phyloP scores from a whole-genome alignment of 2,113 vertebrate genomes.

The Nothocercus julius region DNA sequence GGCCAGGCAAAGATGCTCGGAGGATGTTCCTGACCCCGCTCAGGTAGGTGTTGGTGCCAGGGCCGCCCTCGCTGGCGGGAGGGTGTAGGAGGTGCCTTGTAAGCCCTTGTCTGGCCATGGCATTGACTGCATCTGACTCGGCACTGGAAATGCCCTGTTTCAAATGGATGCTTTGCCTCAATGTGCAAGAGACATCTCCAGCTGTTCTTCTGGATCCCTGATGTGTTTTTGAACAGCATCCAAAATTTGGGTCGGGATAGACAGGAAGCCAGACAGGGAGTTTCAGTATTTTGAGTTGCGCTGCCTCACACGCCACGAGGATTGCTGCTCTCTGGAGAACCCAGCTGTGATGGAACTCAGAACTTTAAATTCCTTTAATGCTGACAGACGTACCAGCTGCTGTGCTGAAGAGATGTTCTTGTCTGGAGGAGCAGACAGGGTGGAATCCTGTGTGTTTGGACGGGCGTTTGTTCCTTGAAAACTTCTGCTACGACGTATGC shows the following conservation, averaged over 20 bases:
- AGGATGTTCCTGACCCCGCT: not conserved
- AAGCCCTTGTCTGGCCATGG: not conserved
- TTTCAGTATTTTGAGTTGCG: constrained; percentile 39
- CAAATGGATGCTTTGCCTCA: constrained; percentile 42
- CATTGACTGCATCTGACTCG: not conserved
- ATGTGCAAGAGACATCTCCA: not conserved
- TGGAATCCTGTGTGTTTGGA: not conserved
- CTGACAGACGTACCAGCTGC: constrained; percentile 17
- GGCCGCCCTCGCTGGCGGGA: not conserved
- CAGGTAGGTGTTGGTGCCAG: not conserved
- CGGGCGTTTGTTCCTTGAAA: not conserved
- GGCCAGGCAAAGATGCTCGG: not conserved
- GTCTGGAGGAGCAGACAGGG: not conserved
- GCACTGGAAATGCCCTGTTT: not conserved
- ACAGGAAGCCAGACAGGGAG: constrained; percentile 52
- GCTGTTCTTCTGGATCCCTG: constrained; percentile 34
- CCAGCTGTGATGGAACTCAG: constrained; percentile 20
- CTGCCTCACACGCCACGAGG: constrained; percentile 26
- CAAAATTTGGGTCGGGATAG: constrained; percentile 46
- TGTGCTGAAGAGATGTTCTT: not conserved
- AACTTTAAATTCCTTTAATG: constrained; percentile 30
- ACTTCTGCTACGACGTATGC: not conserved
- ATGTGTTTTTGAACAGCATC: constrained; percentile 40
- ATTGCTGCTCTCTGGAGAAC: constrained; percentile 15
- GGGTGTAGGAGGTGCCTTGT: not conserved